Percentiles rank a stretch among this genome's conserved stretches.
Evolutionary conservation across 2,797 vertebrate genomes (phyloP).

Genomic region (Steatocranus sp.): DNA sequence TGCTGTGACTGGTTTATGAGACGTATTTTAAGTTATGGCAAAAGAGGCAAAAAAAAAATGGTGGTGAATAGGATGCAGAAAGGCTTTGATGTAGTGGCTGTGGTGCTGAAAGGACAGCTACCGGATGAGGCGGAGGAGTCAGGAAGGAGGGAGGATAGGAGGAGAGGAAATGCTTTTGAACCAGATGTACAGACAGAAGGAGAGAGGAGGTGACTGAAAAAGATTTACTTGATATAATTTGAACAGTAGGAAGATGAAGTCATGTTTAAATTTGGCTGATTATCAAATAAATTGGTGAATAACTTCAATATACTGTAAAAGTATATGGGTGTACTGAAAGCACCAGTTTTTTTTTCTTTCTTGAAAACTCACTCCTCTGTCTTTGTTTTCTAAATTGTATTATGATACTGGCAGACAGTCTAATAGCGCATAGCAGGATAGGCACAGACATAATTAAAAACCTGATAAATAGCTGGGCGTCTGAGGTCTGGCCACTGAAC

Average conservation of each 20-base stretch:
- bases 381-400: neutral
- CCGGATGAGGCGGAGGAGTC: neutral
- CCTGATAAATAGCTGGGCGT: neutral
- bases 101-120: conserved; percentile 57
- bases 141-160: neutral
- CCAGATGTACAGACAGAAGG: neutral
- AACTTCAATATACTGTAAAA: neutral
- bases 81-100: conserved; percentile 50
- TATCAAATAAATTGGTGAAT: neutral
- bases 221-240: neutral
- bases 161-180: conserved; percentile 2
- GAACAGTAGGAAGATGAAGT: neutral
- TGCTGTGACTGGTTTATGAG: neutral
- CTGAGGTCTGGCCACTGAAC: neutral
- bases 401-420: neutral
- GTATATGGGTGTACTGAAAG: neutral
- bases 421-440: neutral
- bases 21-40: neutral
- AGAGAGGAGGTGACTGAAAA: neutral
- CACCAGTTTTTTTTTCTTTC: neutral
- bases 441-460: neutral
- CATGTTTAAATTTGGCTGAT: neutral
- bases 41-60: neutral
- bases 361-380: neutral
- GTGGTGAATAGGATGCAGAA: neutral